Base-by-base conservation (phyloP, 2,888 invertebrate species). In the Nudaria mundana region DNA sequence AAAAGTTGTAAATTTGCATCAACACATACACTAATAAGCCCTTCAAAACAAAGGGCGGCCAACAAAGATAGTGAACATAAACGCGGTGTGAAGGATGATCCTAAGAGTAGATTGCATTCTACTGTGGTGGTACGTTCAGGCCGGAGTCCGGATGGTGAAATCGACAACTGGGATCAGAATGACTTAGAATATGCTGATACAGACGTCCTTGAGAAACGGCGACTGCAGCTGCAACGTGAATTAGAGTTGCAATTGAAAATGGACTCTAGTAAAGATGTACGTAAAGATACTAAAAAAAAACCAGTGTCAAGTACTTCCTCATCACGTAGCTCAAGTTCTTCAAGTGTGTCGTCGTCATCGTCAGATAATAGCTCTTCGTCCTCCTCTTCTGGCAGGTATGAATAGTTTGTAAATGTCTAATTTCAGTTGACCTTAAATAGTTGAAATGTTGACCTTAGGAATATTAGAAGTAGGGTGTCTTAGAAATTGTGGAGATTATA, bases 111-210 rank as follows among this genome's bases (percentile, higher is more conserved):
- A 59, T 76, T 92, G 40, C 92, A 91, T 70, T 91, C 92, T 43
- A 90, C 92, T 62, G 91, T 92, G 57, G 91, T 92, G 66, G 92
- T 90, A 63, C 80, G 88, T 52, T 76, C 85, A 37, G 89, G 86
- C 51, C 90, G 71, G 70, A 92, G 92, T 66, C 92, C 92, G 38
- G 93, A 92, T 59, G 87, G 81, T 56, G 92, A 93, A 74, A 92
- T 93, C 81, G 93, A 93, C 71, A 92, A 92, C 73, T 94, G 94
- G 94, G 93, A 94, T 76, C 94, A 93, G 76, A 93, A 92, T 69
- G 93, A 94, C 83, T 78, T 95, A 81, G 94, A 94, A 75, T 94
- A 94, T 86, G 94, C 94, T 51, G 94, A 95, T 81, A 94, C 94
- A 47, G 94, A 94, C 74, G 93, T 92, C 54, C 87, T 95, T 68